Evolutionary conservation across 2,888 invertebrate species (phyloP), one percentile per base, ranked within the genome.

Genomic region (Siphlonurus alternatus): DNA sequence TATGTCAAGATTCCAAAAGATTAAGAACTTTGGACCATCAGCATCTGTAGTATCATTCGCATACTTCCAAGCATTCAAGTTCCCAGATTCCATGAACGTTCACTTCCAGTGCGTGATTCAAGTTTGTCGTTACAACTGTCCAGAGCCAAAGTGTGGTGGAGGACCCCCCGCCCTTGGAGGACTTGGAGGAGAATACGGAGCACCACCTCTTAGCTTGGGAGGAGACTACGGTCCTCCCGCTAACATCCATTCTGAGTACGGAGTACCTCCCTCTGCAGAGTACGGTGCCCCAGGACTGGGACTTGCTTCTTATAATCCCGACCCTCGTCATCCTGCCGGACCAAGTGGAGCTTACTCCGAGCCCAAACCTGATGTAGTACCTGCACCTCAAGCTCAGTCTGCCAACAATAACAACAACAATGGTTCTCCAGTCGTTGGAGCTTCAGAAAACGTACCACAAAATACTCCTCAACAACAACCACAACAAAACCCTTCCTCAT

Each of bases 51-150:
- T 94, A 19, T 93, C 93, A 63, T 94, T 93, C 74, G 93, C 94
- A 18, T 93, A 94, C 78, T 94, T 94, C 88, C 93, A 94, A 78
- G 94, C 94, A 3, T 94, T 94, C 80, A 94, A 94, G 77, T 94
- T 94, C 84, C 94, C 94, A 1, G 94, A 94, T 75, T 93, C 93
- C 15, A 94, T 94, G 93, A 93, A 94, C 74, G 94, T 94, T 2
- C 93, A 93, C 81, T 94, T 94, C 87, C 94, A 94, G 76, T 94
- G 94, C 74, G 93, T 93, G 59, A 94, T 94, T 70, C 94, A 94
- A 79, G 93, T 94, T 2, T 94, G 94, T 73, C 83, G 93, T 70
- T 91, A 92, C 76, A 92, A 93, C 74, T 94, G 93, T 70, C 93
- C 93, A 1, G 93, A 93, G 73, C 93, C 93, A 1, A 91, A 92